Evolutionary conservation across 2,797 vertebrate genomes (phyloP), one percentile per base, ranked within the genome.

Genomic region (Amblyopsis hoosieri): DNA sequence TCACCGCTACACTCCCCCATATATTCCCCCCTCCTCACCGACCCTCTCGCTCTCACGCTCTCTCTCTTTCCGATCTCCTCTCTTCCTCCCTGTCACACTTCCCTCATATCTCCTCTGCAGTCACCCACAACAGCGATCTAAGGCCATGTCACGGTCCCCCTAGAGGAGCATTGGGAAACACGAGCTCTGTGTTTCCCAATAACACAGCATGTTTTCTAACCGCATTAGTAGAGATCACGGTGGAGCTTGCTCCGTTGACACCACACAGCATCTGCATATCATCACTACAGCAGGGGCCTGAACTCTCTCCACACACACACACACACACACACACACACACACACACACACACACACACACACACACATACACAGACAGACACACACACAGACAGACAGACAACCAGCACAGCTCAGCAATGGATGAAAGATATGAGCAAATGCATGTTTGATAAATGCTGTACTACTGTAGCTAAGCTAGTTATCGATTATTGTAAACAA

Each of bases 101-200:
- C 10, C 31, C 31, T 49, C 10, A 13, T 29, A 15, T 12, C 33
- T 37, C 37, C 13, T 23, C 54, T 63, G 45, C 57, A 9, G 0
- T 68, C 78, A 75, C 57, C 73, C 71, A 64, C 65, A 79, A 56
- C 67, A 47, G 66, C 78, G 12, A 79, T 79, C 80, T 84, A 78
- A 81, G 74, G 62, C 51, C 11, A 55, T 61, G 81, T 84, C 74
- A 70, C 71, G 72, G 74, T 83, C 80, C 59, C 66, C 79, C 73
- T 12, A 17, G 72, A 76, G 66, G 71, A 72, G 65, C 79, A 80
- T 75, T 79, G 78, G 74, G 82, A 84, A 88, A 85, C 79, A 74
- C 72, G 69, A 88, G 74, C 63, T 52, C 69, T 12, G 23, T 45
- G 10, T 80, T 64, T 68, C 52, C 55, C 63, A 62, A 66, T 60